These are phyloP conservation scores for Leucoraja erinaceus DNA, from an alignment of 2,113 vertebrate species.

Conservation along the genomic window DNA sequence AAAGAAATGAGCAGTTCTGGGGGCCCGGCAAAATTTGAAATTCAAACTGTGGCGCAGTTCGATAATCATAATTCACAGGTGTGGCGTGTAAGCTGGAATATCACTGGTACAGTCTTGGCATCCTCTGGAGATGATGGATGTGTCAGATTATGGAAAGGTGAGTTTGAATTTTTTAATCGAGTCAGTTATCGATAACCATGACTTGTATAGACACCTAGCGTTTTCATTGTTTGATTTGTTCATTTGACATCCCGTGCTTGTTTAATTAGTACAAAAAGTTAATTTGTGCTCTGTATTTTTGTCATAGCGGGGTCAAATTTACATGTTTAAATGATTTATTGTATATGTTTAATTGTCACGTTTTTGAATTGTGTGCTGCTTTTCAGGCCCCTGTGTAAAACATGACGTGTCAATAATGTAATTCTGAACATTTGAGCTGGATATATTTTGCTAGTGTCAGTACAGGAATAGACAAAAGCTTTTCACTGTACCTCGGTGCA, in stretches of 20 bases:
- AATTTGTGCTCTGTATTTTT: no score
- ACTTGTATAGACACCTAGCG: no score
- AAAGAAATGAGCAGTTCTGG: conserved; percentile 76
- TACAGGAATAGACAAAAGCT: not conserved
- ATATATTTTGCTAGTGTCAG: not conserved
- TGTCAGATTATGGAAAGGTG: conserved; percentile 96
- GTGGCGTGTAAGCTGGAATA: conserved; percentile 97
- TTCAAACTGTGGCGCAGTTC: conserved; percentile 89
- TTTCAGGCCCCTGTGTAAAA: no score
- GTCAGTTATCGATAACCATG: not conserved
- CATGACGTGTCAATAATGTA: not conserved
- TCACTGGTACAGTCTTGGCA: conserved; percentile 89
- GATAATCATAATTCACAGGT: conserved; percentile 96
- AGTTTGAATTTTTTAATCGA: conserved; percentile 36
- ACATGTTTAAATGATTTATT: no score
- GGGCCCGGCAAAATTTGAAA: conserved; percentile 87
- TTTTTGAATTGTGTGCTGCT: no score
- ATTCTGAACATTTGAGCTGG: not conserved
- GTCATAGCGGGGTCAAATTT: no score
- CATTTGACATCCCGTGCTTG: no score
- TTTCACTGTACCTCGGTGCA: no score
- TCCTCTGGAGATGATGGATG: conserved; percentile 97
- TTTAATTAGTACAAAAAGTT: no score
- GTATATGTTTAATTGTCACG: no score
- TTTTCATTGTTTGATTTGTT: no score